Evolutionary conservation across 2,888 invertebrate species (phyloP), one percentile per base, ranked within the genome.

Genomic region (Cataglyphis rosenhaueri): DNA sequence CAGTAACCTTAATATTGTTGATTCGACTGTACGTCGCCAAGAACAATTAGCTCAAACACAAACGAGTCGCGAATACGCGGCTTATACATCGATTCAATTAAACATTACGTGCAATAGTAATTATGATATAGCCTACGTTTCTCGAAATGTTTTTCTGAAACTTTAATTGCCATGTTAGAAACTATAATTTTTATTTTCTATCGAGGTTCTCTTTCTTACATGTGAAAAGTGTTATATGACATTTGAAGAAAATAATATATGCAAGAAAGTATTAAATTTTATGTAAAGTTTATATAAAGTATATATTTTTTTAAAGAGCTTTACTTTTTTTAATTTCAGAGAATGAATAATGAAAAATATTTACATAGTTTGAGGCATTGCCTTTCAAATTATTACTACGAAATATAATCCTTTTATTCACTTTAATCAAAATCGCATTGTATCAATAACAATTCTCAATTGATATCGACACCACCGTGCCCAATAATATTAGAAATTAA

Each of bases 1-100:
- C 84, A 15, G 41, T 57, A 73, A 41, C 61, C 55, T 83, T 73
- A 83, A 71, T 61, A 48, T 79, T 38, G 21, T 78, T 59, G 79
- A 57, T 65, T 82, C 38, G 85, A 76, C 59, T 38, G 32, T 57
- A 65, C 38, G 15, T 52, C 29, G 38, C 12, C 35, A 41, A 57
- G 65, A 70, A 70, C 66, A 83, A 83, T 84, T 84, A 71, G 52
- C 44, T 61, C 57, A 25, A 71, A 83, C 38, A 65, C 76, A 76
- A 83, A 59, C 64, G 44, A 59, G 21, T 70, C 71, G 41, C 44
- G 41, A 78, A 71, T 44, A 78, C 29, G 44, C 52, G 44, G 59
- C 18, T 18, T 35, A 32, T 32, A 32, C 12, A 32, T 3, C n/a
- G 71, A 35, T 70, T 78, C 32, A 70, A 78, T 78, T 57, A 57